Conservation (phyloP, 2,797 vertebrate genomes). For the Sebastes kiyomatsui region DNA sequence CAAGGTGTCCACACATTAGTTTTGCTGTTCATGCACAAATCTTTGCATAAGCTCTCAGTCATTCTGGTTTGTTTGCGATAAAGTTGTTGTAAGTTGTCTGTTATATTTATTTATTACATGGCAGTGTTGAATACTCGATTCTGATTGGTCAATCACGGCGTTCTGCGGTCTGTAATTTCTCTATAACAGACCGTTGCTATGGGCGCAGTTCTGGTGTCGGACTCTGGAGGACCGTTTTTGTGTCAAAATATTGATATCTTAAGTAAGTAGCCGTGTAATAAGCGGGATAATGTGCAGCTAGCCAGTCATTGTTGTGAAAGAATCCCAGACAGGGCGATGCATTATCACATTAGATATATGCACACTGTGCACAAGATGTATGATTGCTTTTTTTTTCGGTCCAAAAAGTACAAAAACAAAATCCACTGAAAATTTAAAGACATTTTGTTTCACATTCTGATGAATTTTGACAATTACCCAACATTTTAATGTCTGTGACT, state of each 20-base stretch:
- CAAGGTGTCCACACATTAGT: neutral
- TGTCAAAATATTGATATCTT: too few relatives aligned
- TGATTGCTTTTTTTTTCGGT: neutral
- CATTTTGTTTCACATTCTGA: neutral
- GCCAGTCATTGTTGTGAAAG: too few relatives aligned
- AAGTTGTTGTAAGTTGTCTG: neutral
- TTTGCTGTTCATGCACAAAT: neutral
- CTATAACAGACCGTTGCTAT: too few relatives aligned
- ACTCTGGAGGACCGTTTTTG: too few relatives aligned
- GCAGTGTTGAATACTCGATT: too few relatives aligned
- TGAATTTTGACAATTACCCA: neutral
- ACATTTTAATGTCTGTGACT: neutral
- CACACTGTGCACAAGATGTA: neutral
- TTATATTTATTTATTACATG: neutral
- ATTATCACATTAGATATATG: too few relatives aligned
- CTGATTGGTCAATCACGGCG: too few relatives aligned
- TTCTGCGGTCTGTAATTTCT: too few relatives aligned
- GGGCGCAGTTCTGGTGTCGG: accelerated
- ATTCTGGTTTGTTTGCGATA: too few relatives aligned
- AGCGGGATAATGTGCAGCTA: too few relatives aligned
- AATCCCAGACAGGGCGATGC: too few relatives aligned
- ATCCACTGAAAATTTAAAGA: neutral
- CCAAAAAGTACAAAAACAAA: neutral
- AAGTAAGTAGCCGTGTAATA: too few relatives aligned
- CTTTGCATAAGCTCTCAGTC: neutral